Base-by-base conservation (phyloP, 2,888 invertebrate genomes). In the Panopea generosa region DNA sequence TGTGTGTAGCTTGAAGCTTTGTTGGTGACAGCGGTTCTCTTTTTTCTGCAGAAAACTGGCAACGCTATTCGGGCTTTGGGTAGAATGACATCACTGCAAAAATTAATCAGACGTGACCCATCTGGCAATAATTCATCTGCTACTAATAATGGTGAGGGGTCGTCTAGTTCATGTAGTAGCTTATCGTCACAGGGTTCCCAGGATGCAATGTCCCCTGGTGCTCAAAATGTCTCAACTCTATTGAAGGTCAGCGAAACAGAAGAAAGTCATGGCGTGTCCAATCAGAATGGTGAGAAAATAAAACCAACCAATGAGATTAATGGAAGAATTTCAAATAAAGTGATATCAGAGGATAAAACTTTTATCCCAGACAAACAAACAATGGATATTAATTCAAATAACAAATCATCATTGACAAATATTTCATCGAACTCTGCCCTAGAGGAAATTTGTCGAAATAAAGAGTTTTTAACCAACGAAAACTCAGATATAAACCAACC, bases 51-150 rank as follows among this genome's bases (percentile, higher is more conserved):
- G 85, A 97, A 97, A 93, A 97, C 96, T 0, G 96, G 97, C 53
- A 96, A 96, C 83, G 97, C 96, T 18, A 96, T 97, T 84, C 95
- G 97, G 83, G 97, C 97, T 1, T 94, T 97, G 61, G 95, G 95
- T 87, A 93, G 97, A 87, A 97, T 97, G 97, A 83, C 84, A 29
- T 77, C 83, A 33, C 68, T 83, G 65, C 82, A 85, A 73, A 84
- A 82, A 68, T 40, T 83, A 75, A 38, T 80, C 43, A 68, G 70
- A 33, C 45, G 18, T 24, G 56, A 59, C 33, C 29, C 53, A 7
- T 38, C 68, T 26, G 49, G n/a, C 49, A 47, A 26, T 16, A 24
- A 26, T 16, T 40, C 60, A 22, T 43, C 69, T 0, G 33, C 53
- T 29, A 43, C 24, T 27, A 49, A 63, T 24, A 74, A 38, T 63